Percentiles rank a stretch among this genome's conserved stretches.
Conservation (phyloP, 2,797 vertebrate species). For the Epinephelus awoara region DNA sequence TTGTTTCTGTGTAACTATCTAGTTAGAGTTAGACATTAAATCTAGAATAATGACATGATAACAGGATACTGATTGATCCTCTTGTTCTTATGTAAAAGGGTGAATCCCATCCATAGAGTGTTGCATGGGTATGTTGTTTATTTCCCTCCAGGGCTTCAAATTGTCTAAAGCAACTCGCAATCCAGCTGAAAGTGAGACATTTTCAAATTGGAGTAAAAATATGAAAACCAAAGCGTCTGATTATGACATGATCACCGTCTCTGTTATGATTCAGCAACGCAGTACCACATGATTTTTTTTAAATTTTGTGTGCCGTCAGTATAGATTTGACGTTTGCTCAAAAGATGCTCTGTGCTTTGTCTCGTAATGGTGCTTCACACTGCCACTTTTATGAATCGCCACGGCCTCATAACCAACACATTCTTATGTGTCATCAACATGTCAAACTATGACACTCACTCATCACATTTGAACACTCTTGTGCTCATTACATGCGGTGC, state of each 20-base stretch:
- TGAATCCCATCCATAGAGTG: not conserved
- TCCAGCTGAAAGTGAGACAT: conserved; percentile 17
- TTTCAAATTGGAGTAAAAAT: conserved; percentile 9
- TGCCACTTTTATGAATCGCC: no score
- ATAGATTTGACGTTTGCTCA: no score
- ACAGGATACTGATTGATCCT: conserved; percentile 31
- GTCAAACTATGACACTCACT: no score
- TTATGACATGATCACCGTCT: not conserved
- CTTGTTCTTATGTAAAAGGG: conserved; percentile 10
- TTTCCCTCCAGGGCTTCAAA: conserved; percentile 18
- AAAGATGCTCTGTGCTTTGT: no score
- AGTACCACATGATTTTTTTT: no score
- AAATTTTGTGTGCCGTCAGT: no score
- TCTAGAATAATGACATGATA: conserved; percentile 29
- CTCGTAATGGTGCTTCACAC: no score
- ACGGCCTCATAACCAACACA: no score
- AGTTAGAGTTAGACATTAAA: conserved; percentile 15
- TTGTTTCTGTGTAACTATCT: conserved; percentile 22
- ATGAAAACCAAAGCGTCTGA: not conserved
- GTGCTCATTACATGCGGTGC: no score
- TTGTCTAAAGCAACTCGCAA: conserved; percentile 14
- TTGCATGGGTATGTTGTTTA: conserved; percentile 4
- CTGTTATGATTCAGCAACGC: not conserved
- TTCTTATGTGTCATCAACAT: no score
- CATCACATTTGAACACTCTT: no score